Percentiles rank a stretch among this genome's conserved stretches.
Conservation (phyloP, 64 coral and sea anemone species). For the Catalaphyllia jardinei region DNA sequence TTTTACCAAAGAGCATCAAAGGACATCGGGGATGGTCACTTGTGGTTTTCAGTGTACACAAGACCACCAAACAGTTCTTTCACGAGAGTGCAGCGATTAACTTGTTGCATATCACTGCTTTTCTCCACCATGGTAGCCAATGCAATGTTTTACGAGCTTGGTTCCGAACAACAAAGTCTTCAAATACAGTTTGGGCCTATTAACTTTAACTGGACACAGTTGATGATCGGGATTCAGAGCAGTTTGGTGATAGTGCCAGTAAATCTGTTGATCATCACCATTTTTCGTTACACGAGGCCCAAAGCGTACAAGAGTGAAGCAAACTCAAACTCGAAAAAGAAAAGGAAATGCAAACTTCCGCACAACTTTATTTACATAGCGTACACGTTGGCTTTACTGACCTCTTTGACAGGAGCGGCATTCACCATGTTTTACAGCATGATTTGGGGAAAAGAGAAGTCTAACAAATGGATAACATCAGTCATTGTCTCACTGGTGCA, state of each 20-base stretch:
- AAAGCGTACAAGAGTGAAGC: not conserved
- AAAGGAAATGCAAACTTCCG: constrained; percentile 32
- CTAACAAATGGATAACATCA: constrained; percentile 68
- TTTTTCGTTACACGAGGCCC: constrained; percentile 22
- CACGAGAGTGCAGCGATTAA: constrained; percentile 41
- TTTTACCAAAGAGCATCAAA: constrained; percentile 46
- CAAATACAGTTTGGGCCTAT: constrained; percentile 40
- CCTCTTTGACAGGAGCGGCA: constrained; percentile 34
- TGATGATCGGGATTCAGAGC: constrained; percentile 50
- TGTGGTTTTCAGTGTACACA: constrained; percentile 55
- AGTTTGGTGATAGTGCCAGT: constrained; percentile 31
- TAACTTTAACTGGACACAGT: constrained; percentile 14
- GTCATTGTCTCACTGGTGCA: constrained; percentile 70
- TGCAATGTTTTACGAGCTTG: constrained; percentile 65
- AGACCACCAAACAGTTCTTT: constrained; percentile 31
- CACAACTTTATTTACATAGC: constrained; percentile 59
- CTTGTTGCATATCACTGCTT: constrained; percentile 35
- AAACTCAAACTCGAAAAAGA: not conserved
- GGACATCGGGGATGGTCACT: constrained; percentile 36
- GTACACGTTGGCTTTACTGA: constrained; percentile 39
- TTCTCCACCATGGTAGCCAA: constrained; percentile 41
- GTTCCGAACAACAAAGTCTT: not conserved
- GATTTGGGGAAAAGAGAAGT: constrained; percentile 79
- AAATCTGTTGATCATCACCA: constrained; percentile 39
- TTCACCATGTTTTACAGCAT: constrained; percentile 77